These are phyloP conservation scores for Acleris literana DNA, from an alignment of 2,888 invertebrate genomes.

Conservation along the genomic window DNA sequence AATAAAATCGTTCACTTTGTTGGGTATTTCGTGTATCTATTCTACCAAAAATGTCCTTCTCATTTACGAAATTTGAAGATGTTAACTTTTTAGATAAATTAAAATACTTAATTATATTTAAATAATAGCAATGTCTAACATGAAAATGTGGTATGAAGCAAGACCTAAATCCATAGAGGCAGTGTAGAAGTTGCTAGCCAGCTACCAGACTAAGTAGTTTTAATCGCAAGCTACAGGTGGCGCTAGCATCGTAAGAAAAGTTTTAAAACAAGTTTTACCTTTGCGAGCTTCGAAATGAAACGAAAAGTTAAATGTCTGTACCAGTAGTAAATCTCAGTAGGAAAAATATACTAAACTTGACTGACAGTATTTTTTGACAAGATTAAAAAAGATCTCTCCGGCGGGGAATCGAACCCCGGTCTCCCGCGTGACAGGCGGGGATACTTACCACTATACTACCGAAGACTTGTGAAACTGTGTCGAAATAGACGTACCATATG, in stretches of 20 bases:
- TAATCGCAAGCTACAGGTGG: slow-evolving; percentile 1
- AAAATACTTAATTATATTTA: not conserved
- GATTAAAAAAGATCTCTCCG: slow-evolving; percentile 58
- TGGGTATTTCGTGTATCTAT: too few relatives aligned
- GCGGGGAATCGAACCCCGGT: slow-evolving; percentile 85
- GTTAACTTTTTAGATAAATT: too few relatives aligned
- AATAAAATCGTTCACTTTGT: too few relatives aligned
- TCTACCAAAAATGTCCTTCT: too few relatives aligned
- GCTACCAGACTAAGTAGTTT: not conserved
- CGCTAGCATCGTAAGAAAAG: not conserved
- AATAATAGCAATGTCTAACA: not conserved
- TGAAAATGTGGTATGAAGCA: slow-evolving; percentile 16
- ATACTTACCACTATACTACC: slow-evolving; percentile 84
- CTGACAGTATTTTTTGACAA: not conserved
- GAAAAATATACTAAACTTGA: too few relatives aligned
- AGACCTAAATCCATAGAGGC: slow-evolving; percentile 12
- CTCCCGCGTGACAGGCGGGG: slow-evolving; percentile 85
- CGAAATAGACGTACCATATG: slow-evolving; percentile 1
- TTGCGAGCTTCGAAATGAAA: too few relatives aligned
- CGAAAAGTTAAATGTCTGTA: too few relatives aligned
- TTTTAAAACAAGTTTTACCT: not conserved
- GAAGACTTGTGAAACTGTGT: slow-evolving; percentile 50
- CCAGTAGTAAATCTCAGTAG: too few relatives aligned
- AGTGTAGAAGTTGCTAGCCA: not conserved
- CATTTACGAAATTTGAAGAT: too few relatives aligned